A percentile compares a stretch with the other conserved stretches of the same genome.
Evolutionary conservation across 2,797 vertebrate genomes (phyloP).

Genomic region (Etheostoma nigrum): DNA sequence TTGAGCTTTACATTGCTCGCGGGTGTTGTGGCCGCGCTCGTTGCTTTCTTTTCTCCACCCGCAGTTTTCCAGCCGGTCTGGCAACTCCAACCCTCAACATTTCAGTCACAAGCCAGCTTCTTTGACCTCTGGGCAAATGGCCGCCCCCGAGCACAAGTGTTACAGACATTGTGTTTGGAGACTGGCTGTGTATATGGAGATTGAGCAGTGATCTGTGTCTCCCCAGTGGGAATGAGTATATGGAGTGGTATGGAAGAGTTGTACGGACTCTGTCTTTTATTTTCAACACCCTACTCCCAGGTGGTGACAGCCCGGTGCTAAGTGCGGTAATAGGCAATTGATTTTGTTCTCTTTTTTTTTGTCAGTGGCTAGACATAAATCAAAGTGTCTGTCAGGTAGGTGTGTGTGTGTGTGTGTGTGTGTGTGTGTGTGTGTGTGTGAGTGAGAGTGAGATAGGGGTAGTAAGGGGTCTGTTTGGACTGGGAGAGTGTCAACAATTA

Average conservation of each 20-base stretch:
- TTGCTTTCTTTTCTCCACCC: constrained; percentile 54
- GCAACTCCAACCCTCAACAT: constrained; percentile 61
- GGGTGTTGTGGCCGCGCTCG: constrained; percentile 23
- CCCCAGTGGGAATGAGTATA: constrained; percentile 70
- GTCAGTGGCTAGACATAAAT: constrained; percentile 96
- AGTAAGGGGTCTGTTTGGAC: constrained; percentile 88
- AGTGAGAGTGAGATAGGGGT: constrained; percentile 63
- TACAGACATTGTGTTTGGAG: constrained; percentile 57
- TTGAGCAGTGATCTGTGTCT: constrained; percentile 76
- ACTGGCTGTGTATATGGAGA: constrained; percentile 75
- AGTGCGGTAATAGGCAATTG: constrained; percentile 98
- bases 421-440: constrained; percentile 33
- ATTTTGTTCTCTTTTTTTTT: constrained; percentile 93
- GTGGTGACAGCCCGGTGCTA: constrained; percentile 95
- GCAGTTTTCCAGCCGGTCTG: constrained; percentile 56
- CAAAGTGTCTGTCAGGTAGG: constrained; percentile 90
- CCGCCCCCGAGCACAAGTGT: constrained; percentile 56
- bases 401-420: constrained; percentile 24
- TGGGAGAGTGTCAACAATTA: constrained; percentile 93
- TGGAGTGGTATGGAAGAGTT: constrained; percentile 78
- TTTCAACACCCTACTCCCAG: constrained; percentile 91
- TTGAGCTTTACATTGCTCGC: constrained; percentile 10
- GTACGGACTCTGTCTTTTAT: constrained; percentile 90
- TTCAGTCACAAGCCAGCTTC: constrained; percentile 60
- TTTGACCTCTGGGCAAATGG: constrained; percentile 61